A percentile compares a stretch with the other conserved stretches of the same genome.
Conservation (phyloP, 1,140 invertebrate genomes). For the Drosophila auraria region DNA sequence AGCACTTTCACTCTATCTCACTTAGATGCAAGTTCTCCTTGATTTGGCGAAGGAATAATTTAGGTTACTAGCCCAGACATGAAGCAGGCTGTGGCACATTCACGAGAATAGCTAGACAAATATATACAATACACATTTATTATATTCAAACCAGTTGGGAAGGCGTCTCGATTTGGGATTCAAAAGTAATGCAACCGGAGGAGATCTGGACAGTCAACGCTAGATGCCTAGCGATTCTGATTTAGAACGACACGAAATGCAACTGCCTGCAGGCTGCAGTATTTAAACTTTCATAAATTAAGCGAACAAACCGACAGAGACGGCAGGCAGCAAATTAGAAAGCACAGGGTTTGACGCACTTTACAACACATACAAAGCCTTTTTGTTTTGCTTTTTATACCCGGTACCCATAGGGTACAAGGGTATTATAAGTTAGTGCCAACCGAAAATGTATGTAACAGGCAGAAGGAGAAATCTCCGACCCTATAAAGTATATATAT, state of each 20-base stretch:
- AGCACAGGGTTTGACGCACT: no score
- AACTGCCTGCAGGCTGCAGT: constrained; percentile 56
- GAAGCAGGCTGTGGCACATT: constrained; percentile 63
- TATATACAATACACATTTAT: constrained; percentile 78
- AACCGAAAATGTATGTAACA: no score
- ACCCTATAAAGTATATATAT: no score
- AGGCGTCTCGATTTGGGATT: constrained; percentile 14
- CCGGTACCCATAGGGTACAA: no score
- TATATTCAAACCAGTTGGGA: constrained; percentile 69
- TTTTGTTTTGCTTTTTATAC: no score
- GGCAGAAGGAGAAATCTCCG: no score
- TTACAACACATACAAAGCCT: no score
- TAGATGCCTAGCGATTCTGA: constrained; percentile 75
- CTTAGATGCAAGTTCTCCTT: constrained; percentile 52
- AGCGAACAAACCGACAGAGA: constrained; percentile 30
- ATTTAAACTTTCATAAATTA: constrained; percentile 83
- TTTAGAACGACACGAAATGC: constrained; percentile 75
- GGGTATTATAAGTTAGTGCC: no score
- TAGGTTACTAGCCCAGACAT: constrained; percentile 71
- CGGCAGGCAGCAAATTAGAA: constrained; percentile 2
- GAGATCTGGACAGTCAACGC: constrained; percentile 1
- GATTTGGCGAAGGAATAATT: constrained; percentile 50
- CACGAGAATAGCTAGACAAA: constrained; percentile 34
- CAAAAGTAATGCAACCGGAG: constrained; percentile 3
- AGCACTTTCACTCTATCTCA: constrained; percentile 32